Evolutionary conservation across 2,888 invertebrate species (phyloP).

Genomic region (Ashinkailepas kermadecensis): DNA sequence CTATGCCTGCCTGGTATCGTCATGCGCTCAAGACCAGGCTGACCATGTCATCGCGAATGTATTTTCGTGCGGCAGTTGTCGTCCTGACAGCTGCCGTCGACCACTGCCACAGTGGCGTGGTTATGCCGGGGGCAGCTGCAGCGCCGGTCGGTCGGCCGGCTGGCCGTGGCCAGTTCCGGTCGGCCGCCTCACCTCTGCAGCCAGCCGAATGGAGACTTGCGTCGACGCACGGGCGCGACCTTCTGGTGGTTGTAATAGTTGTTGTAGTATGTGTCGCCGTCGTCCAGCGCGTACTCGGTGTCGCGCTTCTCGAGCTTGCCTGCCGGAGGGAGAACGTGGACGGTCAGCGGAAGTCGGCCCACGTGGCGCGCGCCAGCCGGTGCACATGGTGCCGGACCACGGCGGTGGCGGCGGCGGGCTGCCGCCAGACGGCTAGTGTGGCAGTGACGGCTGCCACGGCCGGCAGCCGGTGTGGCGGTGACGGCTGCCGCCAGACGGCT

Average conservation of each 20-base stretch:
- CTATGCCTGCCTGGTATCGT: too few species aligned
- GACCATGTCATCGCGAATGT: too few species aligned
- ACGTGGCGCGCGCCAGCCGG: not conserved
- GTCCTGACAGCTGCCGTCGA: too few species aligned
- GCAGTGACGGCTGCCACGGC: not conserved
- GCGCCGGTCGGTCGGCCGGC: too few species aligned
- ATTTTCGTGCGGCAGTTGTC: too few species aligned
- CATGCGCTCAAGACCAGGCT: too few species aligned
- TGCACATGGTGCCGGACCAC: not conserved
- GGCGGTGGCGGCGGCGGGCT: not conserved
- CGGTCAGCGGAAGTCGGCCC: not conserved
- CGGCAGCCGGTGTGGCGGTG: not conserved
- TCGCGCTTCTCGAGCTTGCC: not conserved
- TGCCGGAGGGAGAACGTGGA: not conserved
- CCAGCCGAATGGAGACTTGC: constrained; percentile 15
- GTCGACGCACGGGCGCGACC: not conserved
- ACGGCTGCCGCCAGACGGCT: not conserved
- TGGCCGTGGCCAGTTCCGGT: not conserved
- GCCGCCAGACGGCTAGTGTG: not conserved
- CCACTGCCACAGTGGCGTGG: too few species aligned
- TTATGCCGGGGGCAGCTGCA: too few species aligned
- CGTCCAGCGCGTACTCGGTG: not conserved
- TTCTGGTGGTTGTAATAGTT: constrained; percentile 21
- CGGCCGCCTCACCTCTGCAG: not conserved
- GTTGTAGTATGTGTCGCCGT: not conserved